Evolutionary conservation across 2,113 vertebrate species (phyloP).

Genomic region (Brienomyrus brachyistius): DNA sequence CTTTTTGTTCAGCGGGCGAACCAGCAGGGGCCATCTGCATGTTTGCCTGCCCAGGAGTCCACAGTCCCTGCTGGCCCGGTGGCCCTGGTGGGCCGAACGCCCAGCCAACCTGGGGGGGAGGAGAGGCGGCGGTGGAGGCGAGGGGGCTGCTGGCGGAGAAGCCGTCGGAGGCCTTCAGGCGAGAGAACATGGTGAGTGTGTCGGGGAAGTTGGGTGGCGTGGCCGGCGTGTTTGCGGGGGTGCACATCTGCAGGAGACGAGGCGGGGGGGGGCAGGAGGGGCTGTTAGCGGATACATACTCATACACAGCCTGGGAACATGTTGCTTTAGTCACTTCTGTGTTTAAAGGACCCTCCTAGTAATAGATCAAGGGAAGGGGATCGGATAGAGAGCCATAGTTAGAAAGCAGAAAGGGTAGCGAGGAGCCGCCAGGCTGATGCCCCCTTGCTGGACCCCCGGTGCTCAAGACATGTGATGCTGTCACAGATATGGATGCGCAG

Average conservation of each 20-base stretch:
- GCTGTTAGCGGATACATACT: background rate
- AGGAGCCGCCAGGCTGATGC: background rate
- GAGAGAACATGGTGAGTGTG: constrained; percentile 75
- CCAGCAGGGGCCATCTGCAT: constrained; percentile 49
- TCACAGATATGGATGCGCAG: background rate
- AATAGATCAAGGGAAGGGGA: background rate
- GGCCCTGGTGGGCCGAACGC: background rate
- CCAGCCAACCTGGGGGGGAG: constrained; percentile 49
- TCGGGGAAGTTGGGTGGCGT: constrained; percentile 81
- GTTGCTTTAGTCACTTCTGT: background rate
- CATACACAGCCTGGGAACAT: background rate
- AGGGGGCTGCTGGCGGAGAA: constrained; percentile 59
- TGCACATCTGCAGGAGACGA: constrained; percentile 68
- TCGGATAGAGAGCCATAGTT: background rate
- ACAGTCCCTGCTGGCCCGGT: constrained; percentile 53
- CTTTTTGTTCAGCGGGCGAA: constrained; percentile 68
- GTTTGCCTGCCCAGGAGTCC: constrained; percentile 55
- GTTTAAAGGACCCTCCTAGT: background rate
- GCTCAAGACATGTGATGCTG: background rate
- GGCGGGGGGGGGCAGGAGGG: constrained; percentile 3
- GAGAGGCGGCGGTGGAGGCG: constrained; percentile 62
- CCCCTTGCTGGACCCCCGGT: background rate
- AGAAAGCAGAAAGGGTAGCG: background rate
- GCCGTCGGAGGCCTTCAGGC: constrained; percentile 73
- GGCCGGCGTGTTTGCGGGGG: constrained; percentile 77